Conservation (phyloP, 2,797 vertebrate genomes). For the Sebastes nivosus region DNA sequence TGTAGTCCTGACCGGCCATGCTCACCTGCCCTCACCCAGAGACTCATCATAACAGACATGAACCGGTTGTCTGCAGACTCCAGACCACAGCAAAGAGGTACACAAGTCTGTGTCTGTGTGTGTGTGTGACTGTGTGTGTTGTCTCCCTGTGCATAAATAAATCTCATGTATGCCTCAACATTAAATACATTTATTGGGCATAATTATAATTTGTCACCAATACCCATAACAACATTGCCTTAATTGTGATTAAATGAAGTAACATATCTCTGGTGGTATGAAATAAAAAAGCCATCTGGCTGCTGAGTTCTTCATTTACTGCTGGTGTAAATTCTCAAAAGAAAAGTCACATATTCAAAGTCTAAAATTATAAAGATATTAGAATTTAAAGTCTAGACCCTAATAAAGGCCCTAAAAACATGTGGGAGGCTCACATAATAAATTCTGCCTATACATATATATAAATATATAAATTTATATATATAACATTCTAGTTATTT, state of each 20-base stretch:
- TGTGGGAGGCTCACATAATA: not conserved
- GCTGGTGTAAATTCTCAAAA: not conserved
- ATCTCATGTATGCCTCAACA: not conserved
- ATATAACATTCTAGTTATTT: too few relatives aligned
- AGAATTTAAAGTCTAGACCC: not conserved
- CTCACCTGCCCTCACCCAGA: slow-evolving; percentile 76
- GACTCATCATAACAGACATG: slow-evolving; percentile 84
- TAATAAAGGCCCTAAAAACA: not conserved
- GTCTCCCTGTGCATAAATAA: not conserved
- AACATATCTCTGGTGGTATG: not conserved
- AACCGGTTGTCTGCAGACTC: slow-evolving; percentile 89
- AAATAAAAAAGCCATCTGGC: not conserved
- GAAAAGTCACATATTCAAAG: not conserved
- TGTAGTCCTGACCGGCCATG: slow-evolving; percentile 66
- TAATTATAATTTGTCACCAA: not conserved
- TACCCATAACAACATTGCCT: not conserved
- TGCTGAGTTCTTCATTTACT: not conserved
- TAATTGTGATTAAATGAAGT: not conserved
- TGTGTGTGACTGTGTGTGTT: not conserved
- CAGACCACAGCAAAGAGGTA: slow-evolving; percentile 90
- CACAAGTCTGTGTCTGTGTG: not conserved
- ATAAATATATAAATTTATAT: too few relatives aligned
- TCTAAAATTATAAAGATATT: not conserved
- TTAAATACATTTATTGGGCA: not conserved
- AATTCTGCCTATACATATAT: not conserved